A percentile compares a stretch with the other conserved stretches of the same genome.
Evolutionary conservation across 2,113 vertebrate species (phyloP).

Genomic region (Vulpes lagopus): DNA sequence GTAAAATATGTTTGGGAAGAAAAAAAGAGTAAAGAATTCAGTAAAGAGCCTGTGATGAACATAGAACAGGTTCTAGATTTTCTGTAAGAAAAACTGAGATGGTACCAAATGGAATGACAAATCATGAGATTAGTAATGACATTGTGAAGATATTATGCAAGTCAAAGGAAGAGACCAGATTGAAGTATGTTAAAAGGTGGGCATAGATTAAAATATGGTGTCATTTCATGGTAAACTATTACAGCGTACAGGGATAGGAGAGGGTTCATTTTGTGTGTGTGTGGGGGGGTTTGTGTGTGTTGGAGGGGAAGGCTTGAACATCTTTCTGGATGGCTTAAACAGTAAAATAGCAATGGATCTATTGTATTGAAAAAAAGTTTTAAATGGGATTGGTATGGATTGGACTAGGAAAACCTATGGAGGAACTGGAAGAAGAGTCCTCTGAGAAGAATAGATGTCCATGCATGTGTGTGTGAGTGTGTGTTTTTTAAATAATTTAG

Average conservation of each 20-base stretch:
- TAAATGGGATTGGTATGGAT: rapidly evolving
- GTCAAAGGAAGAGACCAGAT: background rate
- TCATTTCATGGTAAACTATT: background rate
- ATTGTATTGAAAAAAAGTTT: background rate
- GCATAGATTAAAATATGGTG: background rate
- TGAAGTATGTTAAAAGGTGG: background rate
- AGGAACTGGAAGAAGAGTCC: background rate
- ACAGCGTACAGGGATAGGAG: background rate
- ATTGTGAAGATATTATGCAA: background rate
- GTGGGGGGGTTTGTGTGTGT: background rate
- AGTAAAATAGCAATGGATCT: background rate
- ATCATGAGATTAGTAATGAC: background rate
- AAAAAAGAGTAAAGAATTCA: background rate
- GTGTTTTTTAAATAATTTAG: background rate
- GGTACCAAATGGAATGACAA: background rate
- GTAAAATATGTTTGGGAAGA: background rate
- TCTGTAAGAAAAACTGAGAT: background rate
- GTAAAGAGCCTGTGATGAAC: background rate
- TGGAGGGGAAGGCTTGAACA: background rate
- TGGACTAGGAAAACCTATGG: background rate
- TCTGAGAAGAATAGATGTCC: background rate
- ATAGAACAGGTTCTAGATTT: background rate
- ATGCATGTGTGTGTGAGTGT: background rate
- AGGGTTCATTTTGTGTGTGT: background rate
- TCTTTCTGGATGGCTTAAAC: background rate